Base-by-base conservation (phyloP, 2,113 vertebrate genomes). In the Eleginops maclovinus region DNA sequence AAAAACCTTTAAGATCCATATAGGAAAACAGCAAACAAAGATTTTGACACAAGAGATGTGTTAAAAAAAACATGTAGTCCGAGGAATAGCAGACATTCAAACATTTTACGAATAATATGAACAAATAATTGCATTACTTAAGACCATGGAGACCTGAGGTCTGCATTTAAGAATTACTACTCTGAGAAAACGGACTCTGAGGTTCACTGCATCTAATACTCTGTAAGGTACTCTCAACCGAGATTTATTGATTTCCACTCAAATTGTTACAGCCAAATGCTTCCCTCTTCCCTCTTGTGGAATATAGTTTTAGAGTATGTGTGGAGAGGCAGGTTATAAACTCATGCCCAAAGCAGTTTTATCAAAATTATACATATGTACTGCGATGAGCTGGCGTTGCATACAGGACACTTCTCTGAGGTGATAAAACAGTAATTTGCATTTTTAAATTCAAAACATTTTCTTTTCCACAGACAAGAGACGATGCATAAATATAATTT, bases 391-490 rank as follows among this genome's bases (percentile, higher is more conserved):
- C 59, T 77, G 60, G 61, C 21, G 4, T 41, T 66, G 49, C 60
- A 65, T 28, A 3, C 14, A 28, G 63, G 26, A 47, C 17, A 47
- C 36, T 83, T 69, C 79, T 75, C 49, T 22, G 43, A 66, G 63
- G 66, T 84, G 69, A 74, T 43, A 65, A 81, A 83, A 58, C 77
- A 36, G 82, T 81, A 80, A 85, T 41, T 63, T 79, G 72, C 69
- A n/a, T 13, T 75, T 82, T 82, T 31, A 85, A 75, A 84, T 85
- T 66, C 22, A 64, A 87, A 80, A 72, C 64, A 40, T 73, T 58
- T 77, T 78, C 54, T 31, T 77, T 46, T 76, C 41, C 22, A 26
- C 56, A 59, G 60, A n/a, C 75, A 59, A 11, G 4, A 49, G n/a
- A 8, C 15, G 22, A 49, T 66, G 53, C 76, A 62, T 70, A 68